phyloP scores from a whole-genome alignment of 2,888 invertebrate species.

The Athripsodes cinereus region DNA sequence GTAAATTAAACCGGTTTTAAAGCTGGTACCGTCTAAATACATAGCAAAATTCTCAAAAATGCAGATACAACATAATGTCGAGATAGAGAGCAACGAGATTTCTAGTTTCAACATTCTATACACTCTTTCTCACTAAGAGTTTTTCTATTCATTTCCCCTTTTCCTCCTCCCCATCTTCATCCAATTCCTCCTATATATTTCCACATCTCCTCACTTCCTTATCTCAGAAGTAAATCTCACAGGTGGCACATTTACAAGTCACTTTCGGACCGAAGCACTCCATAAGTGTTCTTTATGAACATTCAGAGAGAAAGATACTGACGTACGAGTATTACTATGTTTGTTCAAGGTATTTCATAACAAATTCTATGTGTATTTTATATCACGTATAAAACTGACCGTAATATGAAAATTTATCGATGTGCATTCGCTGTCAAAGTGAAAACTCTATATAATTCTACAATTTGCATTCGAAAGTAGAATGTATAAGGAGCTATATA shows the following conservation, averaged over 20 bases:
- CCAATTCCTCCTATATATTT: background rate
- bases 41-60: no score
- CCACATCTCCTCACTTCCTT: background rate
- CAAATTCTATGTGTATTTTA: no score
- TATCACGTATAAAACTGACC: no score
- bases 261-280: background rate
- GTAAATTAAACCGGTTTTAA: no score
- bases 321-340: background rate
- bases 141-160: background rate
- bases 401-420: no score
- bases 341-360: no score
- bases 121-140: background rate
- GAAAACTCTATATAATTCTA: no score
- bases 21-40: no score
- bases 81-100: background rate
- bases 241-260: background rate
- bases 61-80: background rate
- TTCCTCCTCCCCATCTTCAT: background rate
- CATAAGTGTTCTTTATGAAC: background rate
- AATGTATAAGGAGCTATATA: no score
- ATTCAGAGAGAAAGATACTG: background rate
- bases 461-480: no score
- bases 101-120: background rate
- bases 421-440: no score
- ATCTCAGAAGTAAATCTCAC: background rate